Evolutionary conservation across 2,113 vertebrate genomes (phyloP).

Genomic region (Sylvilagus bachmani): DNA sequence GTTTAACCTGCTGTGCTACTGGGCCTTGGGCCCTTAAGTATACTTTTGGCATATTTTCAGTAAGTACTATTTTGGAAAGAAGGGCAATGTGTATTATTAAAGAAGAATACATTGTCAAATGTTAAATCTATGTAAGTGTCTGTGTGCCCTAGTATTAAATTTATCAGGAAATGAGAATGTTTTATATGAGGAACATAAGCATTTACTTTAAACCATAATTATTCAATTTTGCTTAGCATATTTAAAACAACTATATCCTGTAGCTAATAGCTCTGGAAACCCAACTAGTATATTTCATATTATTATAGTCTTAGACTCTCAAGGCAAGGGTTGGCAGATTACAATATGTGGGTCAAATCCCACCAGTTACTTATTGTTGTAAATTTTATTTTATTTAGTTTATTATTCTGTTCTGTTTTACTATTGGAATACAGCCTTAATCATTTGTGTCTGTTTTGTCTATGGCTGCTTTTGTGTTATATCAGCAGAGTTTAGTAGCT

Average conservation of each 20-base stretch:
- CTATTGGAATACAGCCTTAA: background rate
- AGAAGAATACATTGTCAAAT: background rate
- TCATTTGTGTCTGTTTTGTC: background rate
- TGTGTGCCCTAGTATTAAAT: background rate
- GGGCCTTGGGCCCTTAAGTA: background rate
- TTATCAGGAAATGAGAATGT: background rate
- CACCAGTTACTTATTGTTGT: background rate
- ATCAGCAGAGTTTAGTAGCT: background rate
- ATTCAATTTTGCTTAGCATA: slow-evolving; percentile 8
- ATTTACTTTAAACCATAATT: background rate
- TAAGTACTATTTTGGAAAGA: background rate
- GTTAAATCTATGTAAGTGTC: background rate
- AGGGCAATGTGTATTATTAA: background rate
- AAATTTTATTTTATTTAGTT: background rate
- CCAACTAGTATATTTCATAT: background rate
- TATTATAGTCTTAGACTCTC: background rate
- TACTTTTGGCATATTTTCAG: slow-evolving; percentile 3
- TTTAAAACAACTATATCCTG: slow-evolving; percentile 9
- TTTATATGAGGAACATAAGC: slow-evolving; percentile 14
- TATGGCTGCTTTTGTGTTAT: background rate
- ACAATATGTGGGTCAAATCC: background rate
- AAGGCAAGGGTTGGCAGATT: background rate
- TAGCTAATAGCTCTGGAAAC: background rate
- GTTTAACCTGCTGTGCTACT: too few relatives aligned
- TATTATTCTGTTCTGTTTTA: background rate